Conservation (phyloP, 2,888 invertebrate species). For the Leptinotarsa juncta region DNA sequence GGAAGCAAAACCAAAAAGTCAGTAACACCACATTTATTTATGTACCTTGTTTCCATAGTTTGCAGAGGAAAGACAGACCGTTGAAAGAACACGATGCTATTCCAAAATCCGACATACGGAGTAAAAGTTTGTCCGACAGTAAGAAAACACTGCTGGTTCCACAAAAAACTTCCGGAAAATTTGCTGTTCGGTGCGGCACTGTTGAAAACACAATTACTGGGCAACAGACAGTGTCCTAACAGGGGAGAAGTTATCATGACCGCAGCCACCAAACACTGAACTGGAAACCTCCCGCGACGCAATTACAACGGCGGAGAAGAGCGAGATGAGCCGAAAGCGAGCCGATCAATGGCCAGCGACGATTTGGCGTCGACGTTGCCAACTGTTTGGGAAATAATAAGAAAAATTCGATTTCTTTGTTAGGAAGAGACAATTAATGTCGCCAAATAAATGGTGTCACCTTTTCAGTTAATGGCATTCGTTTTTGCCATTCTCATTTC, state of each 20-base stretch:
- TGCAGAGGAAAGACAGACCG: slow-evolving; percentile 55
- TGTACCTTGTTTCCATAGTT: slow-evolving; percentile 63
- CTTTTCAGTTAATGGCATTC: too few species aligned
- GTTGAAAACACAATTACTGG: slow-evolving; percentile 60
- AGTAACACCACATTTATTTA: slow-evolving; percentile 4
- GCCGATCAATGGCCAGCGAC: slow-evolving; percentile 18
- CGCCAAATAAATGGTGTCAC: too few species aligned
- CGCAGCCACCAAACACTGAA: slow-evolving; percentile 66
- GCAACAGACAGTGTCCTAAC: slow-evolving; percentile 65
- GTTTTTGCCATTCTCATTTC: too few species aligned
- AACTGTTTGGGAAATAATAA: too few species aligned
- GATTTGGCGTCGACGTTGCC: slow-evolving; percentile 7
- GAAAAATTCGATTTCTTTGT: too few species aligned
- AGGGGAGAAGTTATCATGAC: slow-evolving; percentile 68
- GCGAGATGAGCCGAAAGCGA: slow-evolving; percentile 1
- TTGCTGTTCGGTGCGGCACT: slow-evolving; percentile 39
- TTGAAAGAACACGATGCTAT: slow-evolving; percentile 61
- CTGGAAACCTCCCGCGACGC: slow-evolving; percentile 55
- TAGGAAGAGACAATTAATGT: too few species aligned
- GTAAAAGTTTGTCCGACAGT: slow-evolving; percentile 59
- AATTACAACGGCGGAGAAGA: slow-evolving; percentile 3
- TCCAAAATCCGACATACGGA: slow-evolving; percentile 65
- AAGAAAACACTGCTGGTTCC: slow-evolving; percentile 62
- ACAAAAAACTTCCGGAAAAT: slow-evolving; percentile 60
- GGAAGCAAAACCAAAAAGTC: neutral